Percentiles rank a stretch among this genome's conserved stretches.
Conservation (phyloP, 2,888 invertebrate species). For the Idaea aversata region DNA sequence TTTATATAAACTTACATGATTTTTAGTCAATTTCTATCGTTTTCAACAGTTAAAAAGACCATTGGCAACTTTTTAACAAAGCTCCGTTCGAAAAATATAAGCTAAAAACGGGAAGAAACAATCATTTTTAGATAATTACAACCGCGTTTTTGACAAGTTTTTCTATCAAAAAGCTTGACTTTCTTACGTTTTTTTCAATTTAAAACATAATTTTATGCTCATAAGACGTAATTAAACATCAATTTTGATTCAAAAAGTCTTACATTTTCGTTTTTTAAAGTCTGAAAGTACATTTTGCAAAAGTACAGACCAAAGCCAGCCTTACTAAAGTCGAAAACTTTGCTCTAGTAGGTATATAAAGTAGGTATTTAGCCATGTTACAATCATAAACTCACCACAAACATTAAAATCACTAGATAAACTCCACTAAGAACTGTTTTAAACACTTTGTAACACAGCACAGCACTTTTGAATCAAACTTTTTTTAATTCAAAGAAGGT, state of each 20-base stretch:
- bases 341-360: background rate
- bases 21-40: too few species aligned
- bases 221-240: background rate
- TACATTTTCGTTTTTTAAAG: background rate
- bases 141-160: too few species aligned
- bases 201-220: background rate
- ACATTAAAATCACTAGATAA: slow-evolving; percentile 35
- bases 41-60: too few species aligned
- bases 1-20: too few species aligned
- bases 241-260: background rate
- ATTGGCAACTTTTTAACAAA: background rate
- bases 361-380: background rate
- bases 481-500: slow-evolving; percentile 26
- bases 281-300: background rate
- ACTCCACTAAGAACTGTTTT: slow-evolving; percentile 12
- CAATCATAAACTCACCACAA: slow-evolving; percentile 27
- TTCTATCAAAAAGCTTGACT: background rate
- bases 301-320: background rate
- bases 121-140: background rate
- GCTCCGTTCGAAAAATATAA: background rate
- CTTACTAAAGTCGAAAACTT: background rate
- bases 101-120: background rate
- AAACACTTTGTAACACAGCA: slow-evolving; percentile 33
- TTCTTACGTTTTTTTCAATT: background rate
- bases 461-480: slow-evolving; percentile 18